Percentiles rank a stretch among this genome's conserved stretches.
phyloP scores from a whole-genome alignment of 2,797 vertebrate species.

The Tragopan temminckii region DNA sequence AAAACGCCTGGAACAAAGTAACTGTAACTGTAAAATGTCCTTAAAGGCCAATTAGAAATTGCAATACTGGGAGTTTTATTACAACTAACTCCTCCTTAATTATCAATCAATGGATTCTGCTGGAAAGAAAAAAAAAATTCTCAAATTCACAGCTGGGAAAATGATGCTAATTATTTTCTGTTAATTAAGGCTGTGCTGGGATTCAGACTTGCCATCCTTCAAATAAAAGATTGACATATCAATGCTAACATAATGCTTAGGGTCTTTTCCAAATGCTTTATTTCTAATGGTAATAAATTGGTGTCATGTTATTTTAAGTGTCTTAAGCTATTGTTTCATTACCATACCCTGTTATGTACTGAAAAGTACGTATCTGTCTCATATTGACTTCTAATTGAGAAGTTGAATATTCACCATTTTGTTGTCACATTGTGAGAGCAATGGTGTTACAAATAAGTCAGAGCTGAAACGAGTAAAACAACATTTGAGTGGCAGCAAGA shows the following conservation, averaged over 20 bases:
- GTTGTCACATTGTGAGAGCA: neutral
- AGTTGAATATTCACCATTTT: constrained; percentile 53
- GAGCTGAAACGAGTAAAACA: neutral
- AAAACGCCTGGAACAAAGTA: constrained; percentile 84
- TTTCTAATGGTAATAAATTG: constrained; percentile 81
- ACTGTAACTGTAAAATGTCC: constrained; percentile 85
- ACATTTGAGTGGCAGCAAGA: neutral
- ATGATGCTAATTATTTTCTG: constrained; percentile 89
- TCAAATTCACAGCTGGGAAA: constrained; percentile 86
- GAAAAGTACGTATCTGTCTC: constrained; percentile 32
- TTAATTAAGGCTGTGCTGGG: constrained; percentile 88
- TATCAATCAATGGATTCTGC: constrained; percentile 89
- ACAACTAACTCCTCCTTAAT: constrained; percentile 88
- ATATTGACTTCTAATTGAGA: neutral
- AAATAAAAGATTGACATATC: constrained; percentile 87
- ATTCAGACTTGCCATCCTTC: constrained; percentile 83
- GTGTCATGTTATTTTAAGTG: constrained; percentile 77
- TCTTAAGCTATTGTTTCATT: constrained; percentile 70
- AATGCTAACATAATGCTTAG: constrained; percentile 84
- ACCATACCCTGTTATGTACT: constrained; percentile 8
- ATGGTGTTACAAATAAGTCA: constrained; percentile 21
- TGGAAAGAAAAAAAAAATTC: constrained; percentile 71
- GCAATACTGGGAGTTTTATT: constrained; percentile 86
- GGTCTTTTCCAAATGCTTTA: constrained; percentile 80
- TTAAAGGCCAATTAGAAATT: constrained; percentile 88